Percentiles rank a stretch among this genome's conserved stretches.
Evolutionary conservation across 2,888 invertebrate genomes (phyloP).

Genomic region (Melipona bicolor): DNA sequence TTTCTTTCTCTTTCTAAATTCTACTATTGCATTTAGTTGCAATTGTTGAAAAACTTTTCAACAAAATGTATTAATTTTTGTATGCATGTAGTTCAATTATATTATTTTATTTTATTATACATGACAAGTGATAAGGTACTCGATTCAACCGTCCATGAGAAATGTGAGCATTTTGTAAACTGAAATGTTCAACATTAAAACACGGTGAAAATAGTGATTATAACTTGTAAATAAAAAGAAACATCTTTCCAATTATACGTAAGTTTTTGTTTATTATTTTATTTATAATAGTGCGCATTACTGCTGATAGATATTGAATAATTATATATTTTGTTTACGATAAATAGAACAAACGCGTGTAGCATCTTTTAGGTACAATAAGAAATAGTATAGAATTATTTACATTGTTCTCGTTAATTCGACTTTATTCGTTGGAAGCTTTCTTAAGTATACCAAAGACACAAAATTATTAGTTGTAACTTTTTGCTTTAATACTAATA

Average conservation of each 20-base stretch:
- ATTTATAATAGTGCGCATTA: constrained; percentile 44
- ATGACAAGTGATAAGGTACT: constrained; percentile 48
- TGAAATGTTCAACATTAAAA: constrained; percentile 48
- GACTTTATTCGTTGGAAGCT: neutral
- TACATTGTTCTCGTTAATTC: constrained; percentile 46
- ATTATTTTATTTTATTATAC: constrained; percentile 40
- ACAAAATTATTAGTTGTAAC: neutral
- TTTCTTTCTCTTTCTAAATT: constrained; percentile 12
- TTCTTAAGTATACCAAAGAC: constrained; percentile 9
- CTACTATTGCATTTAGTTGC: constrained; percentile 24
- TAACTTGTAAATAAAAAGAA: constrained; percentile 64
- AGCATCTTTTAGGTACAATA: constrained; percentile 24
- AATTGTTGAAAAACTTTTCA: constrained; percentile 8
- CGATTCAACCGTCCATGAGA: constrained; percentile 67
- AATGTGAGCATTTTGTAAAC: constrained; percentile 59
- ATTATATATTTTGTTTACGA: constrained; percentile 41
- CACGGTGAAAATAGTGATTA: constrained; percentile 60
- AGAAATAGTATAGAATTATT: constrained; percentile 13
- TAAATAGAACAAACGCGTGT: constrained; percentile 20
- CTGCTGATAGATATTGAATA: constrained; percentile 17
- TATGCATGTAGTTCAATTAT: constrained; percentile 38
- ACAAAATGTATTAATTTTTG: constrained; percentile 11
- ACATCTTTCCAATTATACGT: constrained; percentile 58
- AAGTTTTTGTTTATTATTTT: constrained; percentile 47
- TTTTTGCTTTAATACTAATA: neutral